Percentiles rank a stretch among this genome's conserved stretches.
Evolutionary conservation across 2,797 vertebrate species (phyloP).

Genomic region (Spinus pinus): DNA sequence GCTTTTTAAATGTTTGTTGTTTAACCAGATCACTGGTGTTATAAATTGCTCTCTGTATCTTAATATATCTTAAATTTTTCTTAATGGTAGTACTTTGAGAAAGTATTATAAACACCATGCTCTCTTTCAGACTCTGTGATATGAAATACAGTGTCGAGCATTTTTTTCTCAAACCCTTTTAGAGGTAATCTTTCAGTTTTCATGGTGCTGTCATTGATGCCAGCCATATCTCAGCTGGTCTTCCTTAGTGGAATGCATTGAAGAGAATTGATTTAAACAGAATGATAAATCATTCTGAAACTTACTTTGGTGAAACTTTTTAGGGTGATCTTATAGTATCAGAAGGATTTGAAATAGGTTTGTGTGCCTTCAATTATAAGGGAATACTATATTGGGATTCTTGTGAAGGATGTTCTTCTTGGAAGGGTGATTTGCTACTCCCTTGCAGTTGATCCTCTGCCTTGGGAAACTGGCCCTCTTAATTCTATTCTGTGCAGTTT

Average conservation of each 20-base stretch:
- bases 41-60: background rate
- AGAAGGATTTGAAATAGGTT: background rate
- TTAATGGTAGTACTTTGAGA: background rate
- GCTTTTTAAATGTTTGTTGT: background rate
- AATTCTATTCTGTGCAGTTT: background rate
- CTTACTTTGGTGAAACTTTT: background rate
- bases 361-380: background rate
- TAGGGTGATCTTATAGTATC: background rate
- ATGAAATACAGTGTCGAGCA: background rate
- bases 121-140: background rate
- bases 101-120: background rate
- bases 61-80: background rate
- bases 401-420: background rate
- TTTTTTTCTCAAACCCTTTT: conserved; percentile 22
- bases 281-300: conserved; percentile 5
- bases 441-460: background rate
- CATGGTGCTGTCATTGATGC: conserved; percentile 28
- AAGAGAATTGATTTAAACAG: conserved; percentile 29
- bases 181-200: conserved; percentile 52
- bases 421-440: background rate
- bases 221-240: background rate
- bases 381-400: background rate
- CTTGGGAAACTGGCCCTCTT: background rate
- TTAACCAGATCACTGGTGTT: background rate
- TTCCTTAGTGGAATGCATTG: background rate